phyloP scores from a whole-genome alignment of 2,888 invertebrate species.

The Oeneis ivallda region DNA sequence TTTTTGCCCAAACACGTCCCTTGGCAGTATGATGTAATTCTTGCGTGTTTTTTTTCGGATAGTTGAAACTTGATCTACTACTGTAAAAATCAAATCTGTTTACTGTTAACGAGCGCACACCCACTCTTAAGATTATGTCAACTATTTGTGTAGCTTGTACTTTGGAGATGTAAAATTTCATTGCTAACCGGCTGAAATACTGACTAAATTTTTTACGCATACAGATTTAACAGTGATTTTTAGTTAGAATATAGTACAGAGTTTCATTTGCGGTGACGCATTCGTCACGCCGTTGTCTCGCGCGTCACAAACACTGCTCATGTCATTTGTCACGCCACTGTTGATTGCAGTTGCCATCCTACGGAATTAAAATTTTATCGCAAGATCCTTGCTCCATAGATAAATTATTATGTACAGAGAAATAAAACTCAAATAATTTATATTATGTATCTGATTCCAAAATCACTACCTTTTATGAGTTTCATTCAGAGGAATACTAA shows the following conservation, averaged over 20 bases:
- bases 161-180: not conserved
- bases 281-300: constrained; percentile 32
- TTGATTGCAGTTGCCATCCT: constrained; percentile 32
- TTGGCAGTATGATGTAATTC: too few species aligned
- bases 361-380: constrained; percentile 30
- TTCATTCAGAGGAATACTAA: too few species aligned
- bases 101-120: too few species aligned
- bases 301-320: constrained; percentile 34
- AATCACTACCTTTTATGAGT: too few species aligned
- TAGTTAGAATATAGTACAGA: constrained; percentile 30
- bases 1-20: too few species aligned
- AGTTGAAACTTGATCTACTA: too few species aligned
- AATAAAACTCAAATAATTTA: not conserved
- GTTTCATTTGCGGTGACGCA: constrained; percentile 33
- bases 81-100: too few species aligned
- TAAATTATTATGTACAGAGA: not conserved
- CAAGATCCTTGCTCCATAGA: constrained; percentile 5
- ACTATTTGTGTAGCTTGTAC: not conserved
- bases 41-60: too few species aligned
- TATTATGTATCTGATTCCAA: too few species aligned
- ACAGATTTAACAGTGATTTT: constrained; percentile 12
- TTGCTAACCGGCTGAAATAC: not conserved
- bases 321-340: constrained; percentile 39
- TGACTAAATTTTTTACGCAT: not conserved
- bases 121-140: too few species aligned